These are phyloP conservation scores for Acanthurus leucopareius DNA, from an alignment of 2,797 vertebrate genomes.

Conservation along the genomic window DNA sequence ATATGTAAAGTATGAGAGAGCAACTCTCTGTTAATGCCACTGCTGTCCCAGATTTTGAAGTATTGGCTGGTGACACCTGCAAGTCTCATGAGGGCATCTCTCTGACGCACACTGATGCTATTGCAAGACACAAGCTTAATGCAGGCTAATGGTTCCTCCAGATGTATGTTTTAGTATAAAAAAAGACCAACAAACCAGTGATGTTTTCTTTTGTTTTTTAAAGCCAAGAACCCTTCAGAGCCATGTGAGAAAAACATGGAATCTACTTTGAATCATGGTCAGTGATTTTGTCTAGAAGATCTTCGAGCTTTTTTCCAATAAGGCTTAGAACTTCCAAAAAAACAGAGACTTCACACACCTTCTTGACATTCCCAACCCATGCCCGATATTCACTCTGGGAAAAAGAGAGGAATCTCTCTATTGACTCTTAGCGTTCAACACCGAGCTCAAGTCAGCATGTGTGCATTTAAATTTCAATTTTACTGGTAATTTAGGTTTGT, in stretches of 20 bases:
- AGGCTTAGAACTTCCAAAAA: constrained; percentile 7
- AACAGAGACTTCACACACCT: constrained; percentile 44
- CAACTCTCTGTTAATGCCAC: not conserved
- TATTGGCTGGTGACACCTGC: constrained; percentile 21
- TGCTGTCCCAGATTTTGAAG: constrained; percentile 11
- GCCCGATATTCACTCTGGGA: not conserved
- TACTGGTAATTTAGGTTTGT: not conserved
- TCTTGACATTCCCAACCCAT: constrained; percentile 58
- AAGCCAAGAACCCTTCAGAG: not conserved
- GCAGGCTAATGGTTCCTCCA: not conserved
- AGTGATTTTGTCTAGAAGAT: not conserved
- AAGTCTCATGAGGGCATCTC: constrained; percentile 18
- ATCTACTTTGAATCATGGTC: not conserved
- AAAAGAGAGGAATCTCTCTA: constrained; percentile 7
- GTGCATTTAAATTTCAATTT: not conserved
- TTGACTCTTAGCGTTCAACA: not conserved
- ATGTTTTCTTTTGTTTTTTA: not conserved
- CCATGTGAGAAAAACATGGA: not conserved
- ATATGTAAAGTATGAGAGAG: too few species aligned
- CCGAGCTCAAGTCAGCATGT: not conserved
- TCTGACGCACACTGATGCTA: constrained; percentile 27
- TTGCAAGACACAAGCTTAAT: constrained; percentile 15
- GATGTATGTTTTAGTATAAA: not conserved
- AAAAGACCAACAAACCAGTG: not conserved
- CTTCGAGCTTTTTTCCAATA: not conserved